Base-by-base conservation (phyloP, 1,140 invertebrate species). In the Idris sp. region DNA sequence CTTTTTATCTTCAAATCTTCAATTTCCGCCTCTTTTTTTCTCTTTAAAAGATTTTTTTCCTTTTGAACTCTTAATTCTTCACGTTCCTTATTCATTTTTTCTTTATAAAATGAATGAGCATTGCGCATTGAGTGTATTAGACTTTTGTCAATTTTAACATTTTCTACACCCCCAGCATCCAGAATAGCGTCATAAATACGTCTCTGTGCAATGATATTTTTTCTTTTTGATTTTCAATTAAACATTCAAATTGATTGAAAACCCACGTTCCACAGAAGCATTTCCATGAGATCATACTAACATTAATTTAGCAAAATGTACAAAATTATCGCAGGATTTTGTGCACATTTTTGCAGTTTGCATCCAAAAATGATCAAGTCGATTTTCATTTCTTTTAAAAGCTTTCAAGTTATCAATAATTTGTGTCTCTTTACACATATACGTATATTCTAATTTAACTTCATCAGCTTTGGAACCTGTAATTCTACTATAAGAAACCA, bases 211-310 rank as follows among this genome's bases (percentile, higher is more conserved):
- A 77, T 56, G 14, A 79, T 28, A 22, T 71, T 38, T 74, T 43
- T 44, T 75, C 71, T 10, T 38, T 22, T 25, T 71, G 44, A 58
- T 77, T 79, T 48, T 77, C 64, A 25, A 74, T 54, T 13, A 77
- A 30, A 46, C 62, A 65, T 33, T n/a, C n/a, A n/a, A n/a, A n/a
- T n/a, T n/a, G n/a, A n/a, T n/a, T n/a, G n/a, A n/a, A n/a, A n/a
- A n/a, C n/a, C n/a, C n/a, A n/a, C n/a, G n/a, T n/a, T 77, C 74
- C n/a, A n/a, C n/a, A n/a, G n/a, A n/a, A n/a, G n/a, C n/a, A n/a
- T n/a, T n/a, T n/a, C n/a, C n/a, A n/a, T 28, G 54, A 31, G 16
- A 75, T 77, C 0, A 79, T 41, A 56, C 51, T 31, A 67, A 46
- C 13, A 44, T 22, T 4, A 43, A 18, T 56, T 56, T 11, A 13